phyloP scores from a whole-genome alignment of 2,888 invertebrate species.

The Pimpla rufipes region DNA sequence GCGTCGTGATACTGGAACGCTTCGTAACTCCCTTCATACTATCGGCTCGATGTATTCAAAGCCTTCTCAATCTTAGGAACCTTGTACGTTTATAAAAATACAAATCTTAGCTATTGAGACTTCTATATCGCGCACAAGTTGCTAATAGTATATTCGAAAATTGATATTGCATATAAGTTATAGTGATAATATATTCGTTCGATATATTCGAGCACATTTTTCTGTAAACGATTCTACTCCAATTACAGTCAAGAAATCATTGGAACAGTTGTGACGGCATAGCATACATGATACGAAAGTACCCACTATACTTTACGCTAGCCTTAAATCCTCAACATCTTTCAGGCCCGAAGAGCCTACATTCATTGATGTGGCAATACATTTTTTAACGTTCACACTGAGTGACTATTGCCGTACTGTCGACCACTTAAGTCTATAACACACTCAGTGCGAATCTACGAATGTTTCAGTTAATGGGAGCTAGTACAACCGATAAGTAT shows the following conservation, averaged over 20 bases:
- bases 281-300: neutral
- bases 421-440: neutral
- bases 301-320: neutral
- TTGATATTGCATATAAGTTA: slow-evolving; percentile 34
- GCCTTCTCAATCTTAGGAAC: neutral
- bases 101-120: neutral
- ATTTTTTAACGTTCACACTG: slow-evolving; percentile 10
- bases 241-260: neutral
- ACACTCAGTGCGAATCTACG: neutral
- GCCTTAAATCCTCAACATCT: neutral
- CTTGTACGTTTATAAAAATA: neutral
- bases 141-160: too few species aligned
- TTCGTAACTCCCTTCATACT: slow-evolving; percentile 19
- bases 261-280: neutral
- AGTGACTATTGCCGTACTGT: neutral
- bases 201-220: neutral
- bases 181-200: slow-evolving; percentile 7
- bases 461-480: neutral
- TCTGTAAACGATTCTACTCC: neutral
- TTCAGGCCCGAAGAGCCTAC: neutral
- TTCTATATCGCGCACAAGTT: neutral
- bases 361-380: neutral
- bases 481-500: neutral
- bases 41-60: neutral
- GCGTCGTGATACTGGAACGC: slow-evolving; percentile 19